Evolutionary conservation across 2,797 vertebrate species (phyloP), one percentile per base, ranked within the genome.

Genomic region (Crocidura indochinensis): DNA sequence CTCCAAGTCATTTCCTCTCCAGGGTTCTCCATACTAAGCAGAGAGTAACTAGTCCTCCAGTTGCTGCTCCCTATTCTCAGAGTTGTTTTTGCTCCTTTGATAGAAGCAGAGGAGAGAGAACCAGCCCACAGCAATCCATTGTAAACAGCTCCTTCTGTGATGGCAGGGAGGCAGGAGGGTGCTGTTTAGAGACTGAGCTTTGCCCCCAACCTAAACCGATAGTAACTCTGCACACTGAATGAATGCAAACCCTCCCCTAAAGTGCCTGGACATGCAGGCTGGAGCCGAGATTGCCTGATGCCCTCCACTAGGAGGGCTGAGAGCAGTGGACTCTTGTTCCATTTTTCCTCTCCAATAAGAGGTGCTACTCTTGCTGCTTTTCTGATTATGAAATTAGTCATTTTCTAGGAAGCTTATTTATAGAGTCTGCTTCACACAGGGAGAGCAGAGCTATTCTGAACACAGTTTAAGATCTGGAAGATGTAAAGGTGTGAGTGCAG

Each of bases 391-490:
- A 95, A 96, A 96, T 95, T 95, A 96, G 95, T 95, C 96, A 96
- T 96, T 96, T 97, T 97, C 96, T 95, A 95, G 94, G 96, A 96
- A 97, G 94, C 94, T 92, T 96, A 95, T 97, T 96, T 96, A 94
- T 96, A 97, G 95, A 93, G 96, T 76, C 88, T 20, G 1, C 84
- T 80, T 93, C 90, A 90, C 12, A 6, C 93, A 91, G 81, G 91
- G 93, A 87, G 88, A 27, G 3, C 91, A 75, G 90, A 93, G 91
- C 94, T 97, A 90, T 96, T 96, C 94, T 95, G 86, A 95, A 93
- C 27, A 62, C 17, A 3, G 68, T 85, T 93, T 53, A 69, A 62
- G 85, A 84, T 84, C 84, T 72, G 84, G 75, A 91, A 94, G 81
- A 73, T 87, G 90, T 84, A 84, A 84, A 95, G 94, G 92, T 95